Evolutionary conservation across 2,113 vertebrate species (phyloP), one percentile per base, ranked within the genome.

Genomic region (Fulmarus glacialis): DNA sequence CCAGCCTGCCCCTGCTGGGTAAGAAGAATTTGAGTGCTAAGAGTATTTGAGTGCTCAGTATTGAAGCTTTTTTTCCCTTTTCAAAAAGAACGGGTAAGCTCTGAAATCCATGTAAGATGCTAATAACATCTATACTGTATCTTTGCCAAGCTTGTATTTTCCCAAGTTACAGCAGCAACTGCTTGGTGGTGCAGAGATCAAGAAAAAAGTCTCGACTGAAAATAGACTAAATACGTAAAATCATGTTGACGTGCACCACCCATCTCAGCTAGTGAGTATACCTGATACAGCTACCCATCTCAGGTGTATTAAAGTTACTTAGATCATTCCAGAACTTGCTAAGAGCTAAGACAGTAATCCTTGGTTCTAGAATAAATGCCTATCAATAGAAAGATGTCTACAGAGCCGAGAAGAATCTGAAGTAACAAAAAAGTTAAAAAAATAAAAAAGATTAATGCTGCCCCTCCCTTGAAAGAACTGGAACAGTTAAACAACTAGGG

Each of bases 51-150:
- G 40, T 81, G 15, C 15, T 24, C 38, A 19, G 38, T 26, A 43
- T 5, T 21, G 70, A 62, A 48, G 23, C 26, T 48, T 64, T 68
- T 64, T 29, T 42, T 23, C 5, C 34, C 16, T 43, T 55, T 78
- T 63, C 72, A 63, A 15, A 42, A 83, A n/a, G 14, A 58, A 45
- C 7, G 5, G 30, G 10, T 26, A 27, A 78, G 56, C 48, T 88
- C 91, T 21, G 34, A 82, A 70, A 64, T 71, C 40, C 50, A 34
- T 3, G 0, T n/a, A 27, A 60, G 32, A 45, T 52, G 36, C 38
- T 50, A 42, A 1, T 8, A 73, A n/a, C 32, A 32, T 13, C 32
- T 45, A 0, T 1, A 38, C 4, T 50, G 10, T 32, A 11, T 45
- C 38, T 84, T 45, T 67, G 72, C 50, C 3, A 4, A 53, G 58